Evolutionary conservation across 2,113 vertebrate species (phyloP), one percentile per base, ranked within the genome.

Genomic region (Hiodon tergisus): DNA sequence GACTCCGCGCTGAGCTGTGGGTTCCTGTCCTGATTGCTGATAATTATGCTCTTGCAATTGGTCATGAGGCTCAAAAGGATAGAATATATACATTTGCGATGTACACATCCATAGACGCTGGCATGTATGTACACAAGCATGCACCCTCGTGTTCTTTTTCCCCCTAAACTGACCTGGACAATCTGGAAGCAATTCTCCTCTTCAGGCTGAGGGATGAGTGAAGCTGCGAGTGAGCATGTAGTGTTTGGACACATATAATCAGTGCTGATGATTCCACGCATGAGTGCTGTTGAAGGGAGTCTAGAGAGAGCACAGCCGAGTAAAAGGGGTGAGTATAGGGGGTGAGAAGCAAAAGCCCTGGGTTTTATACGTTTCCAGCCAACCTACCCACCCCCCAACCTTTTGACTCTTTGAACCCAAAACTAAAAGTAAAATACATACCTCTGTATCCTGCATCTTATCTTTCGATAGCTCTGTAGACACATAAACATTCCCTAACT

Each of bases 171-270:
- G 66, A 54, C 76, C 75, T 72, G 9, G 47, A 65, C 53, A 82
- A 81, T 86, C 84, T 91, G 88, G 86, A 87, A 89, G 69, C 79
- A 79, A 85, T 91, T 88, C 85, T 69, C 73, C 59, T 74, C 62
- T 77, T 72, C 77, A 81, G 81, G 79, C 83, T 87, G 76, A 76
- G 84, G 83, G 83, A 78, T 76, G 68, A 78, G 81, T 58, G 82
- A 83, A 72, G 81, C 74, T 80, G 78, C 78, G 76, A 77, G 67
- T 48, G 48, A 72, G 78, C 79, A 77, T 1, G 31, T 72, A 83
- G 74, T 55, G 72, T 84, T 86, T 83, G 71, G 81, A 85, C 81
- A 80, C 6, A 74, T 53, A 78, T 84, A 85, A 86, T 87, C 83
- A 86, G 77, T 81, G 81, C 76, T 71, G 77, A 78, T 82, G 80